phyloP scores from a whole-genome alignment of 2,888 invertebrate species.

The Megaustenia siamemsis region DNA sequence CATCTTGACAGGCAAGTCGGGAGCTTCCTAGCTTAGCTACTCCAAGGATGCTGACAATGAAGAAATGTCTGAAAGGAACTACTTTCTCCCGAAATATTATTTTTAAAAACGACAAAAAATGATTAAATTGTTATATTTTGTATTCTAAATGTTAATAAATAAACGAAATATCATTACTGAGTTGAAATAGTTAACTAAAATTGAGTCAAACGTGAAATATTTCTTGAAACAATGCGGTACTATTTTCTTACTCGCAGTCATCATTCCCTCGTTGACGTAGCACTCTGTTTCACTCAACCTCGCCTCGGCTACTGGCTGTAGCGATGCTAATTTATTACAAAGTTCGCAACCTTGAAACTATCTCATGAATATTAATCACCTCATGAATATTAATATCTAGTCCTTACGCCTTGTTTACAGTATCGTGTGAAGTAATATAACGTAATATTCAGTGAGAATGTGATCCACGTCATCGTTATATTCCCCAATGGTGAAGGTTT shows the following conservation, averaged over 20 bases:
- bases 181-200: background rate
- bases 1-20: conserved; percentile 38
- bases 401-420: too few relatives aligned
- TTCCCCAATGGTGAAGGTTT: too few relatives aligned
- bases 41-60: conserved; percentile 42
- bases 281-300: background rate
- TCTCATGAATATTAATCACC: conserved; percentile 31
- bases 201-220: background rate
- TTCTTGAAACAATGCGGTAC: background rate
- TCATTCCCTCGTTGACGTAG: background rate
- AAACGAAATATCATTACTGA: background rate
- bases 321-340: background rate
- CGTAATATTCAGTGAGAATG: too few relatives aligned
- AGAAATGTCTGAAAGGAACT: conserved; percentile 26
- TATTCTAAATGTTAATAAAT: background rate
- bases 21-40: background rate
- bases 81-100: conserved; percentile 15
- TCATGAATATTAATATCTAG: too few relatives aligned
- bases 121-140: background rate
- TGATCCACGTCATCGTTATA: too few relatives aligned
- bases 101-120: background rate
- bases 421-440: too few relatives aligned
- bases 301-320: conserved; percentile 19
- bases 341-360: background rate
- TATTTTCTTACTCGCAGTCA: conserved; percentile 34